These are phyloP conservation scores for Thymelicus lineola DNA, from an alignment of 2,888 invertebrate species.

Conservation along the genomic window DNA sequence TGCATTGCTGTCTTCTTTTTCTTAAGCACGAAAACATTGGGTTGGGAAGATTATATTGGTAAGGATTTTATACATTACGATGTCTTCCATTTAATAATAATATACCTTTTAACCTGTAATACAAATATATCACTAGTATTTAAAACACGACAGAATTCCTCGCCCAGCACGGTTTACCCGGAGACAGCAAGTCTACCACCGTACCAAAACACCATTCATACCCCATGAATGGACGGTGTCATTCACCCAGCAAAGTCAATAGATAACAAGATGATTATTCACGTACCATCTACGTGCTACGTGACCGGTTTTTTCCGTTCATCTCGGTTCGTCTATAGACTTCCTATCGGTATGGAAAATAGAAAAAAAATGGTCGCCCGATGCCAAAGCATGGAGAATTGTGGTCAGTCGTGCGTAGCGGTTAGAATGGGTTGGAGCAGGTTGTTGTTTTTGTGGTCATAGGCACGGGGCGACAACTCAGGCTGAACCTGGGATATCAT, in stretches of 20 bases:
- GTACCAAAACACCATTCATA: constrained; percentile 42
- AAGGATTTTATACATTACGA: no score
- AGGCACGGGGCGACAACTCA: constrained; percentile 44
- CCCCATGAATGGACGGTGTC: constrained; percentile 49
- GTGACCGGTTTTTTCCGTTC: constrained; percentile 52
- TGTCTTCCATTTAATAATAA: no score
- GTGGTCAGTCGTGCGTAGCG: constrained; percentile 59
- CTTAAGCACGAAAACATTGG: no score
- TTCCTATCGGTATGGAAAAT: constrained; percentile 43
- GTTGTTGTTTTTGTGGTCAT: constrained; percentile 57
- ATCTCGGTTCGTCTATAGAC: constrained; percentile 17
- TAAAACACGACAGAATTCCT: no score
- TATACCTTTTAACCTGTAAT: no score
- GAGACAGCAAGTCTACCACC: neutral
- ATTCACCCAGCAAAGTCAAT: constrained; percentile 64
- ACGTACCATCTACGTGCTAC: constrained; percentile 67
- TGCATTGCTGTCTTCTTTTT: neutral
- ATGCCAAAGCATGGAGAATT: constrained; percentile 62
- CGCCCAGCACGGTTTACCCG: neutral
- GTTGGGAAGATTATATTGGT: no score
- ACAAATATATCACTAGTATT: no score
- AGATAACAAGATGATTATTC: constrained; percentile 74
- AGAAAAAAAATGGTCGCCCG: constrained; percentile 54
- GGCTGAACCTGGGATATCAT: constrained; percentile 28
- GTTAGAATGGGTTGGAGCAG: constrained; percentile 58